Percentiles rank a stretch among this genome's conserved stretches.
These are phyloP conservation scores for Erethizon dorsatum DNA, from an alignment of 2,797 vertebrate genomes.

Conservation along the genomic window DNA sequence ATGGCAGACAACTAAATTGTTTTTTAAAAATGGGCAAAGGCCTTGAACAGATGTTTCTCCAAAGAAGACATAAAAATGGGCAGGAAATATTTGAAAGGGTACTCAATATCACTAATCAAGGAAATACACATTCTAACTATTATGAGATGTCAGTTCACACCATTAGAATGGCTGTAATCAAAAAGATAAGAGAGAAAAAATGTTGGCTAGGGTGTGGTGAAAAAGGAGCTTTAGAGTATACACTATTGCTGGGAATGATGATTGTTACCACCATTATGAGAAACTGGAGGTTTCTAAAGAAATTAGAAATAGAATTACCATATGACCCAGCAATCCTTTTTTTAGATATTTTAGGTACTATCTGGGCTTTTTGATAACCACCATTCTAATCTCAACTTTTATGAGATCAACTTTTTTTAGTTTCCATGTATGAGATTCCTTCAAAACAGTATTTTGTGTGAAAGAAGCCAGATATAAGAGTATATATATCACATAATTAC, in stretches of 20 bases:
- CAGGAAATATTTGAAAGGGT: not conserved
- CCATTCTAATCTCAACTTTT: not conserved
- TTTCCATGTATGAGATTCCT: not conserved
- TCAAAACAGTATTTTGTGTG: not conserved
- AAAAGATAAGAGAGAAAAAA: not conserved
- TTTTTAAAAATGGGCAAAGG: not conserved
- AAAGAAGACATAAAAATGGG: not conserved
- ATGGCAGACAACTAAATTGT: not conserved
- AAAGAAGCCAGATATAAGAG: not conserved
- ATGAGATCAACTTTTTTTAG: not conserved
- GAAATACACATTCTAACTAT: not conserved
- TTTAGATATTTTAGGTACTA: not conserved
- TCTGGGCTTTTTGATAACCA: not conserved
- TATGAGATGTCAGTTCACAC: not conserved
- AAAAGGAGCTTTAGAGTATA: not conserved
- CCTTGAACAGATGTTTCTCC: not conserved
- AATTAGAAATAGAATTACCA: not conserved
- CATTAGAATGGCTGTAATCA: not conserved
- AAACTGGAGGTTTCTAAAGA: not conserved
- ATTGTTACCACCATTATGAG: not conserved
- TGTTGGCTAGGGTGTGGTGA: not conserved
- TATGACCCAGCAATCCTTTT: not conserved
- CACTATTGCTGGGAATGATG: not conserved
- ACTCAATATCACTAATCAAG: not conserved
- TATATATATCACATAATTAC: not conserved